These are phyloP conservation scores for Chrysolina americana DNA, from an alignment of 2,888 invertebrate genomes.

Conservation along the genomic window DNA sequence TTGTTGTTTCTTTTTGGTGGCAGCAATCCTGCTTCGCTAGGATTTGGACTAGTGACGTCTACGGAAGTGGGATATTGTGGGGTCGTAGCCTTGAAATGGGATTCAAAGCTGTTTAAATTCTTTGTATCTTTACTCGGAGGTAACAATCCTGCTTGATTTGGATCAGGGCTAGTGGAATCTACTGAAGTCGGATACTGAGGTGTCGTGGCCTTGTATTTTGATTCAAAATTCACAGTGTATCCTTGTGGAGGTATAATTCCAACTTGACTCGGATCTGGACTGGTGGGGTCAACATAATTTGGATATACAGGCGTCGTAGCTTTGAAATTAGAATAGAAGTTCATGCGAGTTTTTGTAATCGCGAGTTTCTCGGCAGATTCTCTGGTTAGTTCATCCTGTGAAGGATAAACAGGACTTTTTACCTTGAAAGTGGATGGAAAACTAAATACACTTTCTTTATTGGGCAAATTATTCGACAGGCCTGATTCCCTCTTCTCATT, in stretches of 20 bases:
- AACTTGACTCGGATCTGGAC: constrained; percentile 44
- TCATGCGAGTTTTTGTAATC: not conserved
- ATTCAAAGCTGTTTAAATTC: not conserved
- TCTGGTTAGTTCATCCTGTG: constrained; percentile 45
- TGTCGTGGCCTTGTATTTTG: constrained; percentile 58
- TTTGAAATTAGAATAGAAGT: constrained; percentile 55
- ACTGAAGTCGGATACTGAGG: constrained; percentile 61
- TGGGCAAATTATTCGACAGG: not conserved
- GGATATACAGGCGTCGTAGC: constrained; percentile 61
- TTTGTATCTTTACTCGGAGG: constrained; percentile 48
- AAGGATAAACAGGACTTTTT: constrained; percentile 59
- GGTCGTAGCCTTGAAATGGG: constrained; percentile 56
- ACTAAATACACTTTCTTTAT: constrained; percentile 43
- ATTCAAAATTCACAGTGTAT: constrained; percentile 53
- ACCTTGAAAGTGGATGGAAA: constrained; percentile 55
- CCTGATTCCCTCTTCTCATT: not conserved
- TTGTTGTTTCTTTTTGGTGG: constrained; percentile 49
- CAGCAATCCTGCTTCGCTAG: constrained; percentile 55
- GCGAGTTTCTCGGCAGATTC: not conserved
- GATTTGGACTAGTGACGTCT: constrained; percentile 55
- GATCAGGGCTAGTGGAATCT: constrained; percentile 55
- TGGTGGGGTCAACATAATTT: constrained; percentile 51
- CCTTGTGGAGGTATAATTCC: constrained; percentile 56
- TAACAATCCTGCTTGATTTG: constrained; percentile 55
- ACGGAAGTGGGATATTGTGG: constrained; percentile 60